A percentile compares a stretch with the other conserved stretches of the same genome.
These are phyloP conservation scores for Pachyrhynchus sulphureomaculatus DNA, from an alignment of 1,140 invertebrate species.

Conservation along the genomic window DNA sequence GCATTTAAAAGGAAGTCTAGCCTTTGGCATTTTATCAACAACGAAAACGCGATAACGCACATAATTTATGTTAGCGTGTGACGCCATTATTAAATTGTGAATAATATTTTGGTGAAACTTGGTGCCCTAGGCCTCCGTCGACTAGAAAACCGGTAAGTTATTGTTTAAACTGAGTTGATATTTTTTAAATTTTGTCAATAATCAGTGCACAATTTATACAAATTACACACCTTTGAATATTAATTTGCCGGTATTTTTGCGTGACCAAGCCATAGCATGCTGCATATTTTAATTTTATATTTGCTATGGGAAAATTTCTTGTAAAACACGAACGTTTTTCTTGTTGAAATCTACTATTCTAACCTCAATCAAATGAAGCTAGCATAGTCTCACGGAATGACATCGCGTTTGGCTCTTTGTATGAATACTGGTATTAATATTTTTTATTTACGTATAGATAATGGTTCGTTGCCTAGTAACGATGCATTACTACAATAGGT, in stretches of 20 bases:
- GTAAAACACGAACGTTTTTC: neutral
- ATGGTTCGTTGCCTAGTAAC: neutral
- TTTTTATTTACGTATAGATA: neutral
- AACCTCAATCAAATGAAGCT: neutral
- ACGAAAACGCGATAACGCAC: neutral
- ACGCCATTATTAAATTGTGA: neutral
- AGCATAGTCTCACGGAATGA: too few species aligned
- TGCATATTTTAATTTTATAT: too few species aligned
- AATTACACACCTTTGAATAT: neutral
- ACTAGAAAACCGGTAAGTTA: neutral
- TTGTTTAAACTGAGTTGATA: neutral
- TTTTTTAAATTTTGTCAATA: neutral
- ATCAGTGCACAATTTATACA: neutral
- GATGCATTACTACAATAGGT: neutral
- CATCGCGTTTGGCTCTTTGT: too few species aligned
- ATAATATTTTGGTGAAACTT: neutral
- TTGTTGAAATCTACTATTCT: neutral
- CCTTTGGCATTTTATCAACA: slow-evolving; percentile 1
- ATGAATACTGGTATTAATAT: neutral
- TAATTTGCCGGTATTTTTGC: neutral
- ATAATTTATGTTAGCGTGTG: neutral
- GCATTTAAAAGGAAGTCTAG: neutral
- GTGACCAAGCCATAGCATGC: too few species aligned
- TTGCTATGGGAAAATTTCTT: neutral
- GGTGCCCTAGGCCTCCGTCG: neutral